Evolutionary conservation across 2,797 vertebrate species (phyloP).

Genomic region (Lepilemur ruficaudatus): DNA sequence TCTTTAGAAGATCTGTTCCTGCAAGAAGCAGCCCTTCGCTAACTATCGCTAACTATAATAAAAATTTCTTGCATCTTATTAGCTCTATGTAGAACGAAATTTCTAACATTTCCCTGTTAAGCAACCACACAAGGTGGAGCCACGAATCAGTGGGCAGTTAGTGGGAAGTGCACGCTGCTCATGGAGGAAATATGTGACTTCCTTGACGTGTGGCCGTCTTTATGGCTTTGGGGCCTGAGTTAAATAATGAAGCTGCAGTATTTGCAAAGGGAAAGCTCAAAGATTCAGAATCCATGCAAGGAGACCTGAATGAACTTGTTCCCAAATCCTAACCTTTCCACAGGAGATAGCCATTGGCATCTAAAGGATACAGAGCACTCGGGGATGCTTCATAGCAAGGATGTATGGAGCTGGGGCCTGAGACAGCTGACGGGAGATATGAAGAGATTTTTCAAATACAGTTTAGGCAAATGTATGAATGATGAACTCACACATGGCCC

Average conservation of each 20-base stretch:
- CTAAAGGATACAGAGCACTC: not conserved
- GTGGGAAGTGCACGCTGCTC: fast-evolving
- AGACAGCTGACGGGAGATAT: not conserved
- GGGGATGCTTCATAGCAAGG: not conserved
- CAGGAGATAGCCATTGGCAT: not conserved
- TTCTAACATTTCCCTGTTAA: not conserved
- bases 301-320: not conserved
- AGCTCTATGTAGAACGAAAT: not conserved
- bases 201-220: not conserved
- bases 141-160: fast-evolving
- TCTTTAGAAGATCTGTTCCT: not conserved
- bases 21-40: not conserved
- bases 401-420: not conserved
- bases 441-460: not conserved
- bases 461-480: not conserved
- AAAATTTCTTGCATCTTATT: not conserved
- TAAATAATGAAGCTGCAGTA: not conserved
- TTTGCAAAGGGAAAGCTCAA: not conserved
- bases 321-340: not conserved
- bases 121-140: fast-evolving
- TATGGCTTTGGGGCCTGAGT: not conserved
- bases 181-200: not conserved
- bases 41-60: not conserved
- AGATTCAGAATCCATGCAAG: not conserved
- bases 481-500: not conserved